Percentiles rank a stretch among this genome's conserved stretches.
Evolutionary conservation across 2,797 vertebrate species (phyloP).

Genomic region (Varecia variegata): DNA sequence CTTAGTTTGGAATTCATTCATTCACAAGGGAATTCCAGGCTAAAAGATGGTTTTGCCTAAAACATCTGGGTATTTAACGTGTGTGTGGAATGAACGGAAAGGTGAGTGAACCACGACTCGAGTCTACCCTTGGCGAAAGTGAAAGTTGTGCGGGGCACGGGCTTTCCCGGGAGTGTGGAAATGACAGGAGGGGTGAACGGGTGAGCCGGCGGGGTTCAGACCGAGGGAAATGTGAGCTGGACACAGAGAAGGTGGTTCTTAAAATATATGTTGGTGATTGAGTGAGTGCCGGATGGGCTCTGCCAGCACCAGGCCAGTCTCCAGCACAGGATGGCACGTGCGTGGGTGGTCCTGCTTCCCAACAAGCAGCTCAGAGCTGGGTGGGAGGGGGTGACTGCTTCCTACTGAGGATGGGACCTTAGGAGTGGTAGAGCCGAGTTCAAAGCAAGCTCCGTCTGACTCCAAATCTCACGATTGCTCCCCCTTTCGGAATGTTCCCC

Average conservation of each 20-base stretch:
- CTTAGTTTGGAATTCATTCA: background rate
- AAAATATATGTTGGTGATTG: background rate
- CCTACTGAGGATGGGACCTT: fast-evolving
- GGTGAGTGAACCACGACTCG: background rate
- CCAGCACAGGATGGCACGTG: background rate
- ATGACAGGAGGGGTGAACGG: background rate
- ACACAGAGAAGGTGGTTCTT: background rate
- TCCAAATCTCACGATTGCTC: fast-evolving
- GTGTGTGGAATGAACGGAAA: background rate
- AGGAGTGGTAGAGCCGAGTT: fast-evolving
- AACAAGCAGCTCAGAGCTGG: background rate
- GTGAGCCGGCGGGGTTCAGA: background rate
- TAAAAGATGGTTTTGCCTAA: background rate
- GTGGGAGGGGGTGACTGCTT: background rate
- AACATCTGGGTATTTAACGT: background rate
- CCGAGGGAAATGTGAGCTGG: fast-evolving
- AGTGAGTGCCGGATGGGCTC: fast-evolving
- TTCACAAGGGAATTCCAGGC: background rate
- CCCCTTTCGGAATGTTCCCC: background rate
- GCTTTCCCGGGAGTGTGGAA: fast-evolving
- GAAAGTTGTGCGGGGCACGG: background rate
- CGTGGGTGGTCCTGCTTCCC: background rate
- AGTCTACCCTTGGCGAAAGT: fast-evolving
- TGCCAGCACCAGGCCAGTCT: fast-evolving
- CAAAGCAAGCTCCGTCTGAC: background rate